Conservation (phyloP, 1,140 invertebrate genomes). For the Aphidius gifuensis region DNA sequence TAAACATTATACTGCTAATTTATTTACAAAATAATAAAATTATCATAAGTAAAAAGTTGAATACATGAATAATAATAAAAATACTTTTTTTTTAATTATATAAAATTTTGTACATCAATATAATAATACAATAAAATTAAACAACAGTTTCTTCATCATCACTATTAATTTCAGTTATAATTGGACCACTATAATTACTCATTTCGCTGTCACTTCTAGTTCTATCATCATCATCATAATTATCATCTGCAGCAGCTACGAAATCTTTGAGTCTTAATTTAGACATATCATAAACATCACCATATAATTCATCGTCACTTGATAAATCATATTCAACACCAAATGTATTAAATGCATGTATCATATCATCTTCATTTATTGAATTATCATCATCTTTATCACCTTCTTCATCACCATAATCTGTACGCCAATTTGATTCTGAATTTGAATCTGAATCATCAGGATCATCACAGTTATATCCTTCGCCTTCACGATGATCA, state of each 20-base stretch:
- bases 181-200: conserved; percentile 17
- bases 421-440: conserved; percentile 56
- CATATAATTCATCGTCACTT: conserved; percentile 39
- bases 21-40: no score
- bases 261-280: conserved; percentile 27
- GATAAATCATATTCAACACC: conserved; percentile 33
- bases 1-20: no score
- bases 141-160: conserved; percentile 12
- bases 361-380: conserved; percentile 41
- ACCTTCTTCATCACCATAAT: conserved; percentile 55
- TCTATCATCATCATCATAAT: conserved; percentile 31
- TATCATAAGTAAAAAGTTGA: no score
- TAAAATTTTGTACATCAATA: not conserved
- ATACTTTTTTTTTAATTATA: no score
- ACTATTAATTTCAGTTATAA: not conserved
- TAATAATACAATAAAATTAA: not conserved
- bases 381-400: conserved; percentile 37
- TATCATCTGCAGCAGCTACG: no score
- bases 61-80: no score
- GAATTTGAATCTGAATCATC: conserved; percentile 59
- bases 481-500: conserved; percentile 31
- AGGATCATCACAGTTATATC: conserved; percentile 42
- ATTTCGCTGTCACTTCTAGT: conserved; percentile 26
- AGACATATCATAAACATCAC: conserved; percentile 53
- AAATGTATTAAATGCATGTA: conserved; percentile 36